Conservation (phyloP, 2,888 invertebrate species). For the Drosophila percnosoma region DNA sequence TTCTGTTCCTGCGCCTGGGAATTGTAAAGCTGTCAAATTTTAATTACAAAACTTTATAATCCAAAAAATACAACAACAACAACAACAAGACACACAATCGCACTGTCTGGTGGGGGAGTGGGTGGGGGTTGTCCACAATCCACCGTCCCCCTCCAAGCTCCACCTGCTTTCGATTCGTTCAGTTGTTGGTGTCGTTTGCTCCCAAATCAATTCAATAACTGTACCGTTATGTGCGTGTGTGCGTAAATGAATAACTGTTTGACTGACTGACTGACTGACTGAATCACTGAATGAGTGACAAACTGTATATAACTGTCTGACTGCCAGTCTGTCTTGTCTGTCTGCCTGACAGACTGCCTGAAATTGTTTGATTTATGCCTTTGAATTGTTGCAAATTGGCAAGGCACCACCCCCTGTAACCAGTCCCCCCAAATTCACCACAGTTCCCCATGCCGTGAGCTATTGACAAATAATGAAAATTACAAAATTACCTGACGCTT, state of each 20-base stretch:
- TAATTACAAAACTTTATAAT: conserved; percentile 80
- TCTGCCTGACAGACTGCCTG: conserved; percentile 64
- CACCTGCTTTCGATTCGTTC: conserved; percentile 22
- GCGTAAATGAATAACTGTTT: conserved; percentile 70
- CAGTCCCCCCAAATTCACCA: neutral
- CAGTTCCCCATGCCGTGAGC: conserved; percentile 29
- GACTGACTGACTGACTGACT: conserved; percentile 52
- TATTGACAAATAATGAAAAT: conserved; percentile 79
- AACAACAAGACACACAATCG: conserved; percentile 32
- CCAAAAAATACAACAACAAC: conserved; percentile 75
- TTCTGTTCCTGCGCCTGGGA: conserved; percentile 62
- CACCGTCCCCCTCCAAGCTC: neutral
- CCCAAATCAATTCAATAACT: conserved; percentile 77
- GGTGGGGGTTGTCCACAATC: neutral
- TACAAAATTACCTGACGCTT: conserved; percentile 70
- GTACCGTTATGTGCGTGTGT: conserved; percentile 67
- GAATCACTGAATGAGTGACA: conserved; percentile 46
- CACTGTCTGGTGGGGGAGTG: neutral
- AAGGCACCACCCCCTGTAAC: conserved; percentile 9
- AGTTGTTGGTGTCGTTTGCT: conserved; percentile 42
- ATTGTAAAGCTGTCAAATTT: conserved; percentile 80
- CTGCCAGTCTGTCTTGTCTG: conserved; percentile 12
- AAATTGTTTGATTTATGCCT: conserved; percentile 78
- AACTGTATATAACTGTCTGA: conserved; percentile 8
- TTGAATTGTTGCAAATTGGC: conserved; percentile 77